Evolutionary conservation across 2,888 invertebrate species (phyloP).

Genomic region (Pilophorus perplexus): DNA sequence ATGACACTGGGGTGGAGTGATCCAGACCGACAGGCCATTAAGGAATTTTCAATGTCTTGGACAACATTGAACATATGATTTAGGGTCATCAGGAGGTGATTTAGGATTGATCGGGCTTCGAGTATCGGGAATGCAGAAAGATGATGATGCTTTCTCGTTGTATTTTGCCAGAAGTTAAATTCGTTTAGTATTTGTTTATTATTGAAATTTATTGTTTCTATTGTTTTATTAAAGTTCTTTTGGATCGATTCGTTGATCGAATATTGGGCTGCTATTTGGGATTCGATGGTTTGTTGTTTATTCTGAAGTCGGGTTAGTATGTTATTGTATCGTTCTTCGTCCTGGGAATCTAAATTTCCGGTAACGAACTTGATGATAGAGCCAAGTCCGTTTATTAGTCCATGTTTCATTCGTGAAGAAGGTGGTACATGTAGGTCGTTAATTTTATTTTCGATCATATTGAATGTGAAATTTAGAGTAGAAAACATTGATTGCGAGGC

Average conservation of each 20-base stretch:
- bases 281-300: not conserved
- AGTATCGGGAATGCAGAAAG: no score
- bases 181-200: not conserved
- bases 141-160: no score
- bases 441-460: not conserved
- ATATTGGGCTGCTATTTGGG: not conserved
- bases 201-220: not conserved
- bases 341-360: not conserved
- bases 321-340: not conserved
- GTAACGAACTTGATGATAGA: not conserved
- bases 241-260: no score
- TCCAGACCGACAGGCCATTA: not conserved
- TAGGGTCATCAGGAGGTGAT: no score
- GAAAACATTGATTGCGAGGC: not conserved
- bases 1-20: not conserved
- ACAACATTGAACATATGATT: no score
- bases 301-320: not conserved
- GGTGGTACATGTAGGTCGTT: not conserved
- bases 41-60: constrained; percentile 4
- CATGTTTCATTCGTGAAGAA: not conserved
- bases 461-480: not conserved
- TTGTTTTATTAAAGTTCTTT: constrained; percentile 9
- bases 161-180: no score
- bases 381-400: not conserved
- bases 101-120: no score